Base-by-base conservation (phyloP, 2,888 invertebrate species). In the Drosophila ustulata region DNA sequence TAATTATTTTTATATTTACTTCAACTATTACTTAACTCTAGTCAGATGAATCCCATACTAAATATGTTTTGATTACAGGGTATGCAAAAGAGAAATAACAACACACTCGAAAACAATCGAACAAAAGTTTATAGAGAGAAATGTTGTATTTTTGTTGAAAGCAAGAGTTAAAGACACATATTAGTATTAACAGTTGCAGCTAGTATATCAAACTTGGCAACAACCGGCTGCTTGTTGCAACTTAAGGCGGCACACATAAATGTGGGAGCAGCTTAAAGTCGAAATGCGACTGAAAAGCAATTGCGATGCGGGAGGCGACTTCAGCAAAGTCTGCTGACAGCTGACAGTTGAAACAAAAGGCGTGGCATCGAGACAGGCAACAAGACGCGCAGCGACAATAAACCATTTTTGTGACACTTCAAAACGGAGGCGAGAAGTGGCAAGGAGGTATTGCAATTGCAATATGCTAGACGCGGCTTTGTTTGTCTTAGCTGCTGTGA, bases 311-410 rank as follows among this genome's bases (percentile, higher is more conserved):
- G 50, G 18, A 25, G 26, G 30, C 59, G 66, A 43, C 74, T 57
- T 51, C 53, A 71, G 32, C 51, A 55, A 30, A 57, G 66, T 43
- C 32, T 68, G 62, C 63, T 72, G 86, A 73, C 80, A 80, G 80
- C 69, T 75, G 72, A 68, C 78, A 77, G 73, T 37, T 72, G 67
- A 65, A 71, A 77, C 74, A 82, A 69, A 71, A 74, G 71, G 70
- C 78, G 57, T 68, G 73, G 70, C 66, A 62, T 66, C 68, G 66
- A 73, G 79, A 76, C 74, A 71, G 56, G 57, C 59, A 57, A 66
- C 69, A 67, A 69, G 55, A 77, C 37, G 41, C 41, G 18, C 52
- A 56, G 63, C 56, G 72, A 69, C 78, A 71, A 78, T 71, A 84
- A 76, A 81, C 65, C 62, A 75, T 71, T 59, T 66, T 58, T 64